A percentile compares a stretch with the other conserved stretches of the same genome.
Evolutionary conservation across 1,140 invertebrate genomes (phyloP).

Genomic region (Helicoverpa zea): DNA sequence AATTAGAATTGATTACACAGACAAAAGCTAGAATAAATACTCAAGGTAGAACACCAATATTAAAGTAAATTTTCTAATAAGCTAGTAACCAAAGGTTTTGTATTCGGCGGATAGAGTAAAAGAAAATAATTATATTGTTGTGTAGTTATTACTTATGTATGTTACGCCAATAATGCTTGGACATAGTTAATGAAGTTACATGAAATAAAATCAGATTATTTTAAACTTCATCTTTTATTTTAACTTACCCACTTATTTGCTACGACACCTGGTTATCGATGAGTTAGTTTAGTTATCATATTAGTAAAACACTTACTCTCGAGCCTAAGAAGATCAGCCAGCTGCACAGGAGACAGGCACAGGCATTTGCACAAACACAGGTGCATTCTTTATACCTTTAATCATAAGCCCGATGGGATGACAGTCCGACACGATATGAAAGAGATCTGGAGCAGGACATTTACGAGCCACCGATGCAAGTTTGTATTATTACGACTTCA

Average conservation of each 20-base stretch:
- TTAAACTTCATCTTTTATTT: slow-evolving; percentile 61
- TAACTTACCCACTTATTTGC: not conserved
- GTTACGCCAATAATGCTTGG: slow-evolving; percentile 78
- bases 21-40: slow-evolving; percentile 53
- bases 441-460: too few relatives aligned
- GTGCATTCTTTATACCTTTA: too few relatives aligned
- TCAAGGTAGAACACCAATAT: slow-evolving; percentile 55
- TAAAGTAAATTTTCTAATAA: slow-evolving; percentile 63
- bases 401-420: too few relatives aligned
- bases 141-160: slow-evolving; percentile 71
- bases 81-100: slow-evolving; percentile 84
- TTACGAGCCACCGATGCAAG: too few relatives aligned
- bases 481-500: too few relatives aligned
- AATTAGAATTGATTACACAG: slow-evolving; percentile 21
- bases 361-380: too few relatives aligned
- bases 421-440: too few relatives aligned
- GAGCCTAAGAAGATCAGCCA: too few relatives aligned
- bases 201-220: slow-evolving; percentile 80
- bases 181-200: slow-evolving; percentile 76
- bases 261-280: not conserved
- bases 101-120: slow-evolving; percentile 76
- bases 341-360: too few relatives aligned
- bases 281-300: too few relatives aligned
- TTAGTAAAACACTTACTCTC: too few relatives aligned
- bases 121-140: slow-evolving; percentile 70